Evolutionary conservation across 2,113 vertebrate species (phyloP).

Genomic region (Jaculus jaculus): DNA sequence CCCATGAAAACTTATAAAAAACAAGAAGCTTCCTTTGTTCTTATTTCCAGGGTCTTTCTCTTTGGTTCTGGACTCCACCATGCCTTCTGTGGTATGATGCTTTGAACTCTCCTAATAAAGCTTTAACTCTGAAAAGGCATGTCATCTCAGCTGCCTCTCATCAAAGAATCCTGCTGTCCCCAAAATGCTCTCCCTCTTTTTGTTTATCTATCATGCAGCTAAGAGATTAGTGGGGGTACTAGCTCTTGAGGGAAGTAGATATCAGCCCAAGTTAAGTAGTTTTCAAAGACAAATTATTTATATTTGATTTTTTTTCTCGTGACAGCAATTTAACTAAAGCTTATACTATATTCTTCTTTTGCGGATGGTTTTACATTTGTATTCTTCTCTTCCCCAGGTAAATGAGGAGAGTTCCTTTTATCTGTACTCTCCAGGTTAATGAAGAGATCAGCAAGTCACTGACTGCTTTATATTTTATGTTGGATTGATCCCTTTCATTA

Average conservation of each 20-base stretch:
- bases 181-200: no score
- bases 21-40: no score
- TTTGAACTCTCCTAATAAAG: no score
- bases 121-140: no score
- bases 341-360: background rate
- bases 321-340: background rate
- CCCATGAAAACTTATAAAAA: no score
- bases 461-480: conserved; percentile 51
- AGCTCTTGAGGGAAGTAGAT: background rate
- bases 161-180: no score
- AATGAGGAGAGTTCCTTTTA: conserved; percentile 30
- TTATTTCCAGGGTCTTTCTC: no score
- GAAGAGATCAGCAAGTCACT: conserved; percentile 26
- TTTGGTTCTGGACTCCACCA: no score
- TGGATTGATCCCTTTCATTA: conserved; percentile 59
- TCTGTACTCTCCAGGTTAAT: conserved; percentile 29
- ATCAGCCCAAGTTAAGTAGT: background rate
- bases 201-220: background rate
- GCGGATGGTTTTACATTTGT: background rate
- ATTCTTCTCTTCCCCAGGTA: background rate
- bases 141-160: no score
- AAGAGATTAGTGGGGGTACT: background rate
- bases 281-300: conserved; percentile 34
- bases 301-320: background rate
- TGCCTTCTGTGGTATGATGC: no score